Base-by-base conservation (phyloP, 2,888 invertebrate genomes). In the Protodeltote pygarga region DNA sequence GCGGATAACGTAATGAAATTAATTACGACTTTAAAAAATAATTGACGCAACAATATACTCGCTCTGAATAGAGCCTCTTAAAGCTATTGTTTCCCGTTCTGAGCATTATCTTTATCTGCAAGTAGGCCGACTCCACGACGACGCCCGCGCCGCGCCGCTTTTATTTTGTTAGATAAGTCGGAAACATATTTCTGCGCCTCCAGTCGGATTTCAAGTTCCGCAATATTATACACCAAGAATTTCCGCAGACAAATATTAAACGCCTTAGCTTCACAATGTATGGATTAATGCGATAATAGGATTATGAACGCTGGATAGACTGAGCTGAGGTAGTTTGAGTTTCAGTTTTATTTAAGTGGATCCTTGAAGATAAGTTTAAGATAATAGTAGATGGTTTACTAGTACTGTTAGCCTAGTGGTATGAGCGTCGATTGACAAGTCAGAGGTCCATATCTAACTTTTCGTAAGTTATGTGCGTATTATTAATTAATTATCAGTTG, bases 91-190 rank as follows among this genome's bases (percentile, higher is more conserved):
- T 58, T 45, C 20, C 35, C 34, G 50, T 47, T 58, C 23, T 58
- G 45, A 48, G 47, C 11, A 60, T 54, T 55, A 65, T 44, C 49
- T 46, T 49, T 52, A 51, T 49, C 39, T 46, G 17, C 17, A 45
- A 35, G 29, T 20, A 40, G 37, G 40, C 52, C 38, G 39, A 10
- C 49, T 28, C n/a, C n/a, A n/a, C n/a, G n/a, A n/a, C n/a, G n/a
- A 32, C 24, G 23, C 13, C 5, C n/a, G 33, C 24, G 23, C 13
- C 5, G 10, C 24, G 49, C 5, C 46, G 41, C 32, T 55, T 52
- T 45, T 39, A 49, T 65, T 62, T 35, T 37, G 57, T 48, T 52
- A 53, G 63, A 64, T 66, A 65, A 65, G 39, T 60, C 51, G 42
- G 54, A 55, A 55, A 60, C 46, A 50, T 25, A 58, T 54, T 41